Base-by-base conservation (phyloP, 2,113 vertebrate species). In the Esox niger region DNA sequence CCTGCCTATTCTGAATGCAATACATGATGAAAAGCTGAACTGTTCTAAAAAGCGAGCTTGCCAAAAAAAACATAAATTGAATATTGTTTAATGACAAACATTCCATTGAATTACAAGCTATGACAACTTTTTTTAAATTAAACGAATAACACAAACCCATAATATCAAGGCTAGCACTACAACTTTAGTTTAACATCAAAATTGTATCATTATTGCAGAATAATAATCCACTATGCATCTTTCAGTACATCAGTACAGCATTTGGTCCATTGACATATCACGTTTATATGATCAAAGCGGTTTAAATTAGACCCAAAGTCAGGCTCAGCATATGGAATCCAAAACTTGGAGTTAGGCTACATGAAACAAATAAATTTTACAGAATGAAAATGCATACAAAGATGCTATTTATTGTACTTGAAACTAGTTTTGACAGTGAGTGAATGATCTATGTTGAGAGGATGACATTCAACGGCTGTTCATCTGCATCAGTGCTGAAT, bases 391-490 rank as follows among this genome's bases (percentile, higher is more conserved):
- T 27, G 17, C 29, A 74, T 29, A 62, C 57, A 79, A 70, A 69
- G 15, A 69, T 47, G 70, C 73, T 68, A 20, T 33, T 33, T n/a
- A 74, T 70, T 66, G 66, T 66, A 72, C 75, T 69, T 30, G 30
- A 49, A 62, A 69, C 46, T 2, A 9, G 32, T 29, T n/a, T 75
- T 70, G 75, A 79, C 64, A 43, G 68, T 57, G 73, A 65, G 74
- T 81, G 60, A 83, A 49, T 29, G 30, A 62, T 25, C 11, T 47
- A 77, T 83, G 78, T 77, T 75, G 73, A 15, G 43, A 82, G 77
- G 64, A 73, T 81, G 87, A 88, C 87, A 90, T 88, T 88, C 86
- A 88, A 83, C 77, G 75, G 82, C 84, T 84, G 79, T 83, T 82
- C 81, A 76, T 79, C 63, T 71, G 63, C 52, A 26, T 78, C 77